Evolutionary conservation across 2,113 vertebrate genomes (phyloP).

Genomic region (Poeciliopsis turrubarensis): DNA sequence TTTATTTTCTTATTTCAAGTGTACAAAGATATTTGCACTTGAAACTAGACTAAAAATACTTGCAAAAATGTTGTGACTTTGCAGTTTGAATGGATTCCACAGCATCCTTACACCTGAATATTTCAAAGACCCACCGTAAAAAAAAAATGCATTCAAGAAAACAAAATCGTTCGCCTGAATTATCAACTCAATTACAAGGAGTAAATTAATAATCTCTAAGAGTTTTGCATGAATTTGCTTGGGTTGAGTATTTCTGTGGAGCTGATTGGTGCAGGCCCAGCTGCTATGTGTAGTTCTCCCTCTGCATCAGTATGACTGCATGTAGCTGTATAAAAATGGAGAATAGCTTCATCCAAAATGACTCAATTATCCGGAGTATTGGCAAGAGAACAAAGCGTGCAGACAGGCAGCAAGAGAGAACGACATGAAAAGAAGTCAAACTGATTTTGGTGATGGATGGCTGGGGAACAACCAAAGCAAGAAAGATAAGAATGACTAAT

Average conservation of each 20-base stretch:
- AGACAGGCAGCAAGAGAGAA: not conserved
- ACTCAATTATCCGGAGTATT: conserved; percentile 22
- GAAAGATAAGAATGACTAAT: not conserved
- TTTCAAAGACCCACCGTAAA: conserved; percentile 33
- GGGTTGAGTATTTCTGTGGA: not conserved
- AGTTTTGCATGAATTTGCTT: conserved; percentile 18
- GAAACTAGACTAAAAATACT: too few species aligned
- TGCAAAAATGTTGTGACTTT: too few species aligned
- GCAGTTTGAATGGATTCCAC: too few species aligned
- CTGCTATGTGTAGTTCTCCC: not conserved
- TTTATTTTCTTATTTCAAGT: too few species aligned
- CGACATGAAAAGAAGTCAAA: not conserved
- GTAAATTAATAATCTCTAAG: conserved; percentile 20
- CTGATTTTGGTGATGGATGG: conserved; percentile 1
- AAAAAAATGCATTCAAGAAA: not conserved
- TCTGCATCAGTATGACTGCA: not conserved
- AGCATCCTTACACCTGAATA: conserved; percentile 48
- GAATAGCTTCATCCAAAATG: conserved; percentile 20
- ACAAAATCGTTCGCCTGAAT: conserved; percentile 23
- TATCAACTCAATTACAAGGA: conserved; percentile 10
- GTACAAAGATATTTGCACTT: too few species aligned
- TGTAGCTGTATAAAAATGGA: not conserved
- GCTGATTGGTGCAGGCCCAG: not conserved
- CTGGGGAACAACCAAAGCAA: not conserved
- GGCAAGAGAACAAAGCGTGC: not conserved